phyloP scores from a whole-genome alignment of 2,797 vertebrate genomes.

The Argya squamiceps region DNA sequence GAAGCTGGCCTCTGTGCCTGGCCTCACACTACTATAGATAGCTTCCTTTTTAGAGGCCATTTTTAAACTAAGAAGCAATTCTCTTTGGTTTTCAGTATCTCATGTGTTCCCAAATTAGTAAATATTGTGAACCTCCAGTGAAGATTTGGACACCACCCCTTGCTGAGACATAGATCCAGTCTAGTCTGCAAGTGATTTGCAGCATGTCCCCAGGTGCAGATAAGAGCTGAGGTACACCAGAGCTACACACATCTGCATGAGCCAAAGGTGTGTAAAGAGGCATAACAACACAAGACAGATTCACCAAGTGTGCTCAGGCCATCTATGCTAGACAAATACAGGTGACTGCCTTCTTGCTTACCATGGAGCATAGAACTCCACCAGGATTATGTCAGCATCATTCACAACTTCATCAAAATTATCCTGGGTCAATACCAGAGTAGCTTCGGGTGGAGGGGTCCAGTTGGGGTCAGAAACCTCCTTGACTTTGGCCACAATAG shows the following conservation, averaged over 20 bases:
- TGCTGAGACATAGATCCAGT: not conserved
- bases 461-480: constrained; percentile 91
- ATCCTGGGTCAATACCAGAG: constrained; percentile 88
- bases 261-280: not conserved
- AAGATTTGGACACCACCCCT: not conserved
- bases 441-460: constrained; percentile 92
- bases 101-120: not conserved
- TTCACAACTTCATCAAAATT: constrained; percentile 91
- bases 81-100: not conserved
- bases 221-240: not conserved
- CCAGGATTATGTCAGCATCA: constrained; percentile 92
- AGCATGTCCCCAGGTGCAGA: fast-evolving
- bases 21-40: not conserved
- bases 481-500: constrained; percentile 88
- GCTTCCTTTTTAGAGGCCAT: not conserved
- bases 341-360: constrained; percentile 68
- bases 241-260: not conserved
- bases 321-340: not conserved
- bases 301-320: not conserved
- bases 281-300: not conserved
- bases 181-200: not conserved
- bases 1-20: not conserved
- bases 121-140: not conserved
- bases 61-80: not conserved
- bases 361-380: constrained; percentile 99